A percentile compares a stretch with the other conserved stretches of the same genome.
Evolutionary conservation across 2,888 invertebrate species (phyloP).

Genomic region (Diloba caeruleocephala): DNA sequence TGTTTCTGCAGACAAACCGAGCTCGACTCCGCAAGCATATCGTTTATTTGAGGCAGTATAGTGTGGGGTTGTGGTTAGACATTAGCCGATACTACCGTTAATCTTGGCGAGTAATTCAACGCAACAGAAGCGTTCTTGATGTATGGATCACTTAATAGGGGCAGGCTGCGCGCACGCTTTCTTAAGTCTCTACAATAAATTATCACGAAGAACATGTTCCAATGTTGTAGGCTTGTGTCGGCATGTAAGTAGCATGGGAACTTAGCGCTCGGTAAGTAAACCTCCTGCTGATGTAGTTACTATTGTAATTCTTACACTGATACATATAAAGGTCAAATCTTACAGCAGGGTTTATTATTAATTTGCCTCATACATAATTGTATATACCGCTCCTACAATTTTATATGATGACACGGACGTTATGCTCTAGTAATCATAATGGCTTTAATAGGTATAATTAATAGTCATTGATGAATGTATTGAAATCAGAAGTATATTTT

Average conservation of each 20-base stretch:
- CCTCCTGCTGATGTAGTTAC: conserved; percentile 11
- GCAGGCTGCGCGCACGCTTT: conserved; percentile 74
- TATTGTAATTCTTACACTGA: conserved; percentile 23
- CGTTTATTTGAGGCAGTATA: conserved; percentile 37
- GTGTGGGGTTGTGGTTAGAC: conserved; percentile 37
- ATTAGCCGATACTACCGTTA: conserved; percentile 66
- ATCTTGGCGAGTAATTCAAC: conserved; percentile 55
- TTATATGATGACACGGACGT: conserved; percentile 43
- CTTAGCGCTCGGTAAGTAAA: conserved; percentile 51
- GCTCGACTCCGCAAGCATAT: conserved; percentile 25
- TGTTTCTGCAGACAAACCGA: conserved; percentile 27
- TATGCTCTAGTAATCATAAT: conserved; percentile 48
- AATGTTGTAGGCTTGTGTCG: conserved; percentile 73
- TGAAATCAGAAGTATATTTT: conserved; percentile 15
- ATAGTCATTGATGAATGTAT: conserved; percentile 22
- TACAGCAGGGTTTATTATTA: conserved; percentile 10
- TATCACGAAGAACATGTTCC: conserved; percentile 85
- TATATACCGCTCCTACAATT: conserved; percentile 32
- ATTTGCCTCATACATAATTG: conserved; percentile 28
- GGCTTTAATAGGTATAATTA: conserved; percentile 28
- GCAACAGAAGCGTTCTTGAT: conserved; percentile 62
- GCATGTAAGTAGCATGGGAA: conserved; percentile 77
- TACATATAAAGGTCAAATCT: conserved; percentile 27
- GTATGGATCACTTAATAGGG: conserved; percentile 74
- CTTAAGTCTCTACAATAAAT: conserved; percentile 80